phyloP scores from a whole-genome alignment of 2,888 invertebrate species.

The Glaucopsyche alexis region DNA sequence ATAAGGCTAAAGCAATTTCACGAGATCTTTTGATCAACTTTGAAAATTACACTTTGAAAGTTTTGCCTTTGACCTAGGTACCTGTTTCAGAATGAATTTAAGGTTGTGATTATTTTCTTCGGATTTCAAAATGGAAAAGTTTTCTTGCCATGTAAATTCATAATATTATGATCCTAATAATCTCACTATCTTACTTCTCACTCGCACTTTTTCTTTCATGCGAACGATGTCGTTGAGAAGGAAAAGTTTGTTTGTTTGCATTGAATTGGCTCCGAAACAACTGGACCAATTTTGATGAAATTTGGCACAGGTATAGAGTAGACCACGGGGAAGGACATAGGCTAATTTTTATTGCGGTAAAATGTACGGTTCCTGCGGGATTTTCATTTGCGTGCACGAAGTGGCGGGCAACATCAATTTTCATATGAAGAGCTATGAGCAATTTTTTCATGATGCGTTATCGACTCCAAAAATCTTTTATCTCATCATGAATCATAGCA shows the following conservation, averaged over 20 bases:
- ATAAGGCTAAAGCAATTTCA: slow-evolving; percentile 20
- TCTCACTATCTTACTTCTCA: not conserved
- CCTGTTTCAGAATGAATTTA: not conserved
- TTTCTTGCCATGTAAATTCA: slow-evolving; percentile 3
- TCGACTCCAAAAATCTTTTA: not conserved
- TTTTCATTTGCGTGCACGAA: no score
- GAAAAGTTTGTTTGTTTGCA: no score
- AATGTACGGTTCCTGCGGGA: no score
- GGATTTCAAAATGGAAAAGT: not conserved
- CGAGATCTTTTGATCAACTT: slow-evolving; percentile 23
- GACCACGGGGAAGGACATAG: no score
- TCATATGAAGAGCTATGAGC: no score
- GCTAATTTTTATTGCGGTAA: no score
- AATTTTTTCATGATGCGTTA: not conserved
- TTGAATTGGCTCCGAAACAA: no score
- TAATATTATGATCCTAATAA: not conserved
- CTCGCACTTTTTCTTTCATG: no score
- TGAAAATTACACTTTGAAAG: slow-evolving; percentile 15
- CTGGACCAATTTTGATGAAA: no score
- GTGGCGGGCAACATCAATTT: no score
- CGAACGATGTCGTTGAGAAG: no score
- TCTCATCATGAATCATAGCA: not conserved
- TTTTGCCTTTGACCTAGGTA: slow-evolving; percentile 14
- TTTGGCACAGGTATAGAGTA: no score
- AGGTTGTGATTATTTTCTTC: slow-evolving; percentile 11